Percentiles rank a stretch among this genome's conserved stretches.
Conservation (phyloP, 2,113 vertebrate genomes). For the Podarcis muralis region DNA sequence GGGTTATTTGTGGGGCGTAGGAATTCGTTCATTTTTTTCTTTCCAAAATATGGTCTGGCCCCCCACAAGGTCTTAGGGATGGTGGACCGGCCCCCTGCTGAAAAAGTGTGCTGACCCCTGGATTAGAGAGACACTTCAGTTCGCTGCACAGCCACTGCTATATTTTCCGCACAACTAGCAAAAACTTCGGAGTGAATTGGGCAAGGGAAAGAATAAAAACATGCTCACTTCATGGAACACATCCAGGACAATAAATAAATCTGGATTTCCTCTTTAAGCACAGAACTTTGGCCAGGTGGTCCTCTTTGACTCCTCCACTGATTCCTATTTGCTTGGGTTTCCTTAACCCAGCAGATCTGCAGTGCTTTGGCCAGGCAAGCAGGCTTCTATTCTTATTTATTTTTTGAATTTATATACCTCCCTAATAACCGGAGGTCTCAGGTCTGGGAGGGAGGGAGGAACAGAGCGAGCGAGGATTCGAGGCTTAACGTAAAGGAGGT, state of each 20-base stretch:
- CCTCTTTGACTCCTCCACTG: background rate
- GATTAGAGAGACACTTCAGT: no score
- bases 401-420: background rate
- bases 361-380: background rate
- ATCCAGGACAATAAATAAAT: background rate
- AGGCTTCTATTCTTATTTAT: background rate
- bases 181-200: background rate
- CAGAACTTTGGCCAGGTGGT: background rate
- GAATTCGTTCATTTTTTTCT: no score
- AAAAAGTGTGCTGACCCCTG: no score
- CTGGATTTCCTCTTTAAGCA: background rate
- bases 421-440: background rate
- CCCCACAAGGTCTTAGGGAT: no score
- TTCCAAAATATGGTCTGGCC: no score
- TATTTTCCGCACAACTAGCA: background rate
- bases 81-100: no score
- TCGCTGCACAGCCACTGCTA: no score
- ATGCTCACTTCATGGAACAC: background rate
- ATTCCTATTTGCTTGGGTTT: background rate
- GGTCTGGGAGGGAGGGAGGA: rapidly evolving
- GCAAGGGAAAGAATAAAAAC: background rate
- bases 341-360: background rate
- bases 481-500: background rate
- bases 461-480: background rate
- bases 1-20: no score